Evolutionary conservation across 2,888 invertebrate genomes (phyloP).

Genomic region (Epinotia brunnichana): DNA sequence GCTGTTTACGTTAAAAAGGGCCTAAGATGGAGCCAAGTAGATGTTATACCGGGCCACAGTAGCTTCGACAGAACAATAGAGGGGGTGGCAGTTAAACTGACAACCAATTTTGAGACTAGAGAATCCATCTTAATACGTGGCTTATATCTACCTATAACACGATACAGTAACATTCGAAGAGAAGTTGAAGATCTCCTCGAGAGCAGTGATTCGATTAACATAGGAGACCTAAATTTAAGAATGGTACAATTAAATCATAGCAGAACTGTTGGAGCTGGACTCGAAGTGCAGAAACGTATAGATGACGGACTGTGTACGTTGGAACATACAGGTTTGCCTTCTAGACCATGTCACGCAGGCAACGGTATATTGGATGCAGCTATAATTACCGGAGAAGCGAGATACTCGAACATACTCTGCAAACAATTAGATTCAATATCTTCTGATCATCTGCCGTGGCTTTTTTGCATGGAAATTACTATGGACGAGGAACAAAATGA

Average conservation of each 20-base stretch:
- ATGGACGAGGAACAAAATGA: background rate
- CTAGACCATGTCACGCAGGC: no score
- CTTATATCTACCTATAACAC: background rate
- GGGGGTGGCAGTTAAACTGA: background rate
- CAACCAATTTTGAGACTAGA: background rate
- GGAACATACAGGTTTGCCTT: background rate
- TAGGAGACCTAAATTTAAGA: background rate
- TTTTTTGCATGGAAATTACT: no score
- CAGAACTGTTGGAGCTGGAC: background rate
- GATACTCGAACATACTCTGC: no score
- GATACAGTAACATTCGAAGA: background rate
- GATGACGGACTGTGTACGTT: background rate
- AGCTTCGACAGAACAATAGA: background rate
- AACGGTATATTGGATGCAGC: no score
- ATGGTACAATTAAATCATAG: background rate
- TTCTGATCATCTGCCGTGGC: no score
- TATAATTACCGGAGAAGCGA: no score
- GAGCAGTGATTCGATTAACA: background rate
- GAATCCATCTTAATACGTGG: background rate
- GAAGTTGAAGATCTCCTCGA: background rate
- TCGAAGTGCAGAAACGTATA: background rate
- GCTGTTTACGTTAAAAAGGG: background rate
- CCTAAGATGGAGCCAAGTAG: slow-evolving; percentile 1
- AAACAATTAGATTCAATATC: no score
- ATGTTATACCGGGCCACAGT: no score